Evolutionary conservation across 2,113 vertebrate species (phyloP).

Genomic region (Paracanthobrama guichenoti): DNA sequence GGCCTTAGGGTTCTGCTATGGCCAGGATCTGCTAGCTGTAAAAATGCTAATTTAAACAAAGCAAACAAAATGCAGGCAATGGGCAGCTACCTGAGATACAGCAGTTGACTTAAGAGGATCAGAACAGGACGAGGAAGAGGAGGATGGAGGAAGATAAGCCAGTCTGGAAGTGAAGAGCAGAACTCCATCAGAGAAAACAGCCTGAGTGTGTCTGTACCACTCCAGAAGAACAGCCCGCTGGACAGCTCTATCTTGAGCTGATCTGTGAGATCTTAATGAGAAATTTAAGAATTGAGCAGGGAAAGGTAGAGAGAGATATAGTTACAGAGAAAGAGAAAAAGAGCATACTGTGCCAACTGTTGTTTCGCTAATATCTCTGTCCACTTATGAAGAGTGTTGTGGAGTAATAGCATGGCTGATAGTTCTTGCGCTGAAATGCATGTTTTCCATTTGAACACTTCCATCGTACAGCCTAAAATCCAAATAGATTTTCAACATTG

Average conservation of each 20-base stretch:
- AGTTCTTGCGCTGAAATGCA: not conserved
- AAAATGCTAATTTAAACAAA: no score
- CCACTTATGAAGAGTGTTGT: slow-evolving; percentile 40
- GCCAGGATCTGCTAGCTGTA: not conserved
- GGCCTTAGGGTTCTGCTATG: not conserved
- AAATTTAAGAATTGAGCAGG: not conserved
- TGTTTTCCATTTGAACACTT: not conserved
- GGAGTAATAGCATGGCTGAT: slow-evolving; percentile 17
- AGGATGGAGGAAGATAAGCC: not conserved
- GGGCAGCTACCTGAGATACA: not conserved
- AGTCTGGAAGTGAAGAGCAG: slow-evolving; percentile 28
- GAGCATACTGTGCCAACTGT: not conserved
- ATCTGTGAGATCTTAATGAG: not conserved
- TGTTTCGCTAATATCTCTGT: slow-evolving; percentile 29
- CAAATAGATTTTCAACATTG: not conserved
- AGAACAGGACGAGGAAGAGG: not conserved
- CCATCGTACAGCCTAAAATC: not conserved
- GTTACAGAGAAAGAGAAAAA: not conserved
- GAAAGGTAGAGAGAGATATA: not conserved
- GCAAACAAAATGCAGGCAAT: no score
- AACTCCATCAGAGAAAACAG: slow-evolving; percentile 19
- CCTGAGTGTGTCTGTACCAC: slow-evolving; percentile 34
- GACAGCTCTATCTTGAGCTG: not conserved
- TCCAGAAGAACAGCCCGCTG: not conserved
- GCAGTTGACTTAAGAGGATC: not conserved